Base-by-base conservation (phyloP, 2,797 vertebrate species). In the Eupleurogrammus muticus region DNA sequence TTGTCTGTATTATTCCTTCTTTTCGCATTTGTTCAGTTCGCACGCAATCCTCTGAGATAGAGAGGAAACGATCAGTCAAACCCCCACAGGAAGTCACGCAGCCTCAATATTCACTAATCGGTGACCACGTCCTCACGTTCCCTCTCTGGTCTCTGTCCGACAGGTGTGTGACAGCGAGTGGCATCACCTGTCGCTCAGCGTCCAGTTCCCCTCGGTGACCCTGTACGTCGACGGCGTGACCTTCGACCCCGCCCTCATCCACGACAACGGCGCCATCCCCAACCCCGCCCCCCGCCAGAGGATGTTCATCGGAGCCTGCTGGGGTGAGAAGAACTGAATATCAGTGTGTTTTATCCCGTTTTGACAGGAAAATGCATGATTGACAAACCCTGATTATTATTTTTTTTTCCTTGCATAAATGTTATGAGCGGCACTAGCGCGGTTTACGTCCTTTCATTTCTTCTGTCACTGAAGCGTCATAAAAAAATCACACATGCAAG, bases 141-240 rank as follows among this genome's bases (percentile, higher is more conserved):
- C 38, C 50, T 59, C 44, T 5, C 23, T 55, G 35, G 1, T 73
- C 19, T 86, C 48, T 71, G 12, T 47, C 56, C 52, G 8, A 56
- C 85, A 99, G 97, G 96, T 97, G 60, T 99, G 98, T 1, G 98
- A 99, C 54, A 97, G 97, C 0, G 97, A 98, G 79, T 99, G 97
- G 97, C 98, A 99, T 87, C 97, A 99, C 69, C 96, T 99, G 0
- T 97, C 97, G 19, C 95, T 99, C 73, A 99, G 97, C 24, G 94
- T 99, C 23, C 97, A 99, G 91, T 99, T 97, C 82, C 97, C 98
- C 48, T 98, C 97, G 0, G 96, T 99, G 66, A 97, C 96, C 0
- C 94, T 99, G 9, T 99, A 97, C 0, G 96, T 98, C 1, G 98
- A 99, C 3, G 97, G 98, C 0, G 97, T 99, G 82, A 98, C 98